Evolutionary conservation across 1,140 invertebrate species (phyloP).

Genomic region (Pseudomyrmex flavicornis): DNA sequence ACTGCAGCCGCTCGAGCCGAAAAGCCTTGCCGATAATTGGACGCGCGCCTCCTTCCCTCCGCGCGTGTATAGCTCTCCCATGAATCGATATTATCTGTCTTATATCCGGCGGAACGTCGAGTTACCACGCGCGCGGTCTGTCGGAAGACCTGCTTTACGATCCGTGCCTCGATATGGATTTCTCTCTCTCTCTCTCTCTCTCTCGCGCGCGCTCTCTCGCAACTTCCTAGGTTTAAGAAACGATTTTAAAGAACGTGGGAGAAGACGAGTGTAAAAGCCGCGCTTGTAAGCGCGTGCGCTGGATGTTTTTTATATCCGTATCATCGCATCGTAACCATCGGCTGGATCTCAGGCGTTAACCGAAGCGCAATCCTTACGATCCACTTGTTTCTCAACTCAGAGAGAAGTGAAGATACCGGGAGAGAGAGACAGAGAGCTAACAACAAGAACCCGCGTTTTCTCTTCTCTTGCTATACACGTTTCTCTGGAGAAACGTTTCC

Average conservation of each 20-base stretch:
- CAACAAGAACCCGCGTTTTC: slow-evolving; percentile 25
- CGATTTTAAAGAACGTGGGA: not conserved
- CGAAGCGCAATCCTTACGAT: slow-evolving; percentile 64
- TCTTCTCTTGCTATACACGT: not conserved
- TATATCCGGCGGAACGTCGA: slow-evolving; percentile 39
- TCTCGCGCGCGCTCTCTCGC: not conserved
- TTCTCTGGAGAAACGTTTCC: not conserved
- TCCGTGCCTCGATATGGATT: slow-evolving; percentile 21
- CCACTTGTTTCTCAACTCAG: slow-evolving; percentile 60
- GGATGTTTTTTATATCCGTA: slow-evolving; percentile 52
- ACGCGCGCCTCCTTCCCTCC: slow-evolving; percentile 21
- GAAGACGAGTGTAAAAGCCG: slow-evolving; percentile 27
- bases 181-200: not conserved
- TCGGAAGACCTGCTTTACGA: slow-evolving; percentile 23
- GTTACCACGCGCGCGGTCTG: not conserved
- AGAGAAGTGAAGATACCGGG: not conserved
- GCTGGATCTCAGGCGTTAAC: slow-evolving; percentile 47
- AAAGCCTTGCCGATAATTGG: slow-evolving; percentile 56
- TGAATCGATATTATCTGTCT: slow-evolving; percentile 56
- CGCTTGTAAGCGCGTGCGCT: not conserved
- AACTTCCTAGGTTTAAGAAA: slow-evolving; percentile 27
- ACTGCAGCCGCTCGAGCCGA: slow-evolving; percentile 49
- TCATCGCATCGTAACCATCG: slow-evolving; percentile 56
- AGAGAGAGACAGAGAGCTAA: slow-evolving; percentile 7
- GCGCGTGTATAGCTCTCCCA: slow-evolving; percentile 7